A percentile compares a stretch with the other conserved stretches of the same genome.
Conservation (phyloP, 2,113 vertebrate species). For the Nyctereutes procyonoides region DNA sequence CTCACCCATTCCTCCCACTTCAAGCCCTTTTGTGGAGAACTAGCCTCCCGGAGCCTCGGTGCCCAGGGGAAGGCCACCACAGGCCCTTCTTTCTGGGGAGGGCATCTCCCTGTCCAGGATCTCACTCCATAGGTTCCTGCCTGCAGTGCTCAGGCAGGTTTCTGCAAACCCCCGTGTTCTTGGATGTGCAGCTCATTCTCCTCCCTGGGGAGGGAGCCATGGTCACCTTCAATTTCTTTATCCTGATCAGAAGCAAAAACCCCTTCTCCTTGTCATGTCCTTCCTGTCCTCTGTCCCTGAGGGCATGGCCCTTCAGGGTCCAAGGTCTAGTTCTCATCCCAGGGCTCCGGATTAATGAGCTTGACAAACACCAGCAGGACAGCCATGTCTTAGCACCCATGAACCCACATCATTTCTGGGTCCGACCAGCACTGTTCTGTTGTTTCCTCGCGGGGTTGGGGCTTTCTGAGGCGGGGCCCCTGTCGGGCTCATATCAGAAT, state of each 20-base stretch:
- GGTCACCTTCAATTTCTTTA: fast-evolving
- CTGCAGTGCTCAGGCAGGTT: too few relatives aligned
- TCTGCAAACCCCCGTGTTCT: fast-evolving
- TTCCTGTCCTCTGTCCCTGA: neutral
- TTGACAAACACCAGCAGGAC: fast-evolving
- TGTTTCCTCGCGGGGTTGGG: fast-evolving
- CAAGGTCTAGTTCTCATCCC: neutral
- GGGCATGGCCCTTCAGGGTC: neutral
- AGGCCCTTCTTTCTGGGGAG: neutral
- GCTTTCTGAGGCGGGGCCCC: too few relatives aligned
- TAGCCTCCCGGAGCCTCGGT: neutral
- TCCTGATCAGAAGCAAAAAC: neutral
- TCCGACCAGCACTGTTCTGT: neutral
- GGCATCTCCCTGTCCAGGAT: neutral
- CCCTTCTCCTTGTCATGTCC: neutral
- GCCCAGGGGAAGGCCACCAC: neutral
- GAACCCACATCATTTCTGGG: fast-evolving
- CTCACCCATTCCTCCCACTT: neutral
- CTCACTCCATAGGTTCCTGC: fast-evolving
- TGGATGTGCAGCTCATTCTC: neutral
- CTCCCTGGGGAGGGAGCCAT: too few relatives aligned
- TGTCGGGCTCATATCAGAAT: neutral
- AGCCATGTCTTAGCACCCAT: fast-evolving
- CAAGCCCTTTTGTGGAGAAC: neutral
- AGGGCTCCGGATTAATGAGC: neutral